These are phyloP conservation scores for Steinernema khuongi DNA, from an alignment of 1,140 invertebrate species.

Conservation along the genomic window DNA sequence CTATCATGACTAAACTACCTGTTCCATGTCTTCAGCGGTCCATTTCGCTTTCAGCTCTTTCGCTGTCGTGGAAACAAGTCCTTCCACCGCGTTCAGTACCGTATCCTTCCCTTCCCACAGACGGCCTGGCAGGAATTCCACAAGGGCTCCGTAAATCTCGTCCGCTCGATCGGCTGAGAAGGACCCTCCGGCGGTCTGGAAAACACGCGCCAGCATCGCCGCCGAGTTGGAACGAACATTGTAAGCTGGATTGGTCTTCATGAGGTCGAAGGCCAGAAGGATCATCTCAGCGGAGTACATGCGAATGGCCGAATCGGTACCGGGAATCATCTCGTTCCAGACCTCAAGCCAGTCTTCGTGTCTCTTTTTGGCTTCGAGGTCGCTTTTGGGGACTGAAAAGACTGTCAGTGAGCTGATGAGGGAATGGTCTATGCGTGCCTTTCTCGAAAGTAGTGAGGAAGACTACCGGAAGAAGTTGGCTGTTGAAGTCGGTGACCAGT, in stretches of 20 bases:
- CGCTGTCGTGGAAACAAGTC: neutral
- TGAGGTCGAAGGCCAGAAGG: constrained; percentile 67
- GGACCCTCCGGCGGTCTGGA: constrained; percentile 59
- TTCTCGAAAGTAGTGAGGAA: neutral
- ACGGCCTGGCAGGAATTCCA: constrained; percentile 25
- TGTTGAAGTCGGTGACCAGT: neutral
- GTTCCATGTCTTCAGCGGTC: neutral
- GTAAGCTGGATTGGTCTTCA: constrained; percentile 75
- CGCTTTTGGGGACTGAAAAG: constrained; percentile 34
- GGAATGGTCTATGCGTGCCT: neutral
- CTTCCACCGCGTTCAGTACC: constrained; percentile 23
- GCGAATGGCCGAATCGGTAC: constrained; percentile 74
- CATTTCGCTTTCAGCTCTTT: neutral
- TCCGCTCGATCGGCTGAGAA: neutral
- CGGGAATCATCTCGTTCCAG: constrained; percentile 78
- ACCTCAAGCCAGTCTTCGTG: constrained; percentile 74
- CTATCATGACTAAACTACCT: neutral
- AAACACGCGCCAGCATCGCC: constrained; percentile 71
- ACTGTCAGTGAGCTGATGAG: constrained; percentile 15
- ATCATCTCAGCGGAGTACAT: constrained; percentile 73
- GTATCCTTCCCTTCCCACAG: constrained; percentile 38
- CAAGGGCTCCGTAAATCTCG: constrained; percentile 4
- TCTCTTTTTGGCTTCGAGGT: constrained; percentile 37
- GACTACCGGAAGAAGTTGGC: neutral
- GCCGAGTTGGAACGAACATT: constrained; percentile 77